Conservation (phyloP, 2,888 invertebrate species). For the Cosmia pyralina region DNA sequence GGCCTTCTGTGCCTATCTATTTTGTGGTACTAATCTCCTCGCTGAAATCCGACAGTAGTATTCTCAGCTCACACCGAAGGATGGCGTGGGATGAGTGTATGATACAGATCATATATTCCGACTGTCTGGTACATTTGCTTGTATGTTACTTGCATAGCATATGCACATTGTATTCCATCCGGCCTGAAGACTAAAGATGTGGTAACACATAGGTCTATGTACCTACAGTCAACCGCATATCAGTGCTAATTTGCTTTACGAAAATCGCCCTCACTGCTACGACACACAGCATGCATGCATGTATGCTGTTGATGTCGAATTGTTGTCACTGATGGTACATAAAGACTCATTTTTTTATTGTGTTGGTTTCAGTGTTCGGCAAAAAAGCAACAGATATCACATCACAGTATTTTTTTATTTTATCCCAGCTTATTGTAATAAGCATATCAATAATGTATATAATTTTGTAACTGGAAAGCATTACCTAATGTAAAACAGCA, state of each 20-base stretch:
- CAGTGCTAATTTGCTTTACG: too few relatives aligned
- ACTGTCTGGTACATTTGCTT: slow-evolving; percentile 5
- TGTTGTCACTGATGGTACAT: neutral
- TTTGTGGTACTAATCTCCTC: slow-evolving; percentile 2
- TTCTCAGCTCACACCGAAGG: slow-evolving; percentile 2
- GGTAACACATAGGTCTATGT: neutral
- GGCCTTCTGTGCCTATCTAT: neutral
- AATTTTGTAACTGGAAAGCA: neutral
- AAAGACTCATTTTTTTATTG: neutral
- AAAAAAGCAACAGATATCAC: neutral
- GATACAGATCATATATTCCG: slow-evolving; percentile 29
- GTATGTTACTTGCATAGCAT: slow-evolving; percentile 1
- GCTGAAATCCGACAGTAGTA: neutral
- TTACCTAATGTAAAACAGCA: neutral
- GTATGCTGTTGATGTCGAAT: neutral
- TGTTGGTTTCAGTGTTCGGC: neutral
- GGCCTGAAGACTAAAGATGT: neutral
- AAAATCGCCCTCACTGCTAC: too few relatives aligned
- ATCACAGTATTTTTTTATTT: neutral
- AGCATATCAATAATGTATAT: neutral
- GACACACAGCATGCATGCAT: too few relatives aligned
- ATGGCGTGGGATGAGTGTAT: neutral
- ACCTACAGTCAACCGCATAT: too few relatives aligned
- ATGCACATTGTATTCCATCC: neutral
- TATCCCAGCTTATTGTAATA: neutral